A percentile compares a stretch with the other conserved stretches of the same genome.
These are phyloP conservation scores for Orthochromis malagaraziensis DNA, from an alignment of 2,113 vertebrate genomes.

Conservation along the genomic window DNA sequence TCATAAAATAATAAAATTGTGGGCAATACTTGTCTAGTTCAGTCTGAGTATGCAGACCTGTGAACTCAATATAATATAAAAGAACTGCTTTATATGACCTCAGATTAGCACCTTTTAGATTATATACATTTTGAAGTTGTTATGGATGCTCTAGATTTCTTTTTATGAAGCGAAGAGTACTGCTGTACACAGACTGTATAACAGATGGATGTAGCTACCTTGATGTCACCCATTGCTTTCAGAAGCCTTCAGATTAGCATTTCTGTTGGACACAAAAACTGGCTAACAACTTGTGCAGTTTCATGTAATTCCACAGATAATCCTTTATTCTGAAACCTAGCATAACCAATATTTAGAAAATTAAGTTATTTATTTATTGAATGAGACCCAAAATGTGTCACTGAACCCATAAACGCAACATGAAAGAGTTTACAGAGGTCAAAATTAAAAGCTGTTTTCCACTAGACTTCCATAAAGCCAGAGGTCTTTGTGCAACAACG, in stretches of 20 bases:
- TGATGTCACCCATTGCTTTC: neutral
- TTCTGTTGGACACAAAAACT: neutral
- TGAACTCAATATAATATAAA: neutral
- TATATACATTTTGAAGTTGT: neutral
- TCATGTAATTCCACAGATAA: neutral
- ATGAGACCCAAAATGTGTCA: neutral
- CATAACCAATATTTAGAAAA: neutral
- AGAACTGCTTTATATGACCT: neutral
- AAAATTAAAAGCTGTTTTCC: neutral
- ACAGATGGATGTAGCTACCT: neutral
- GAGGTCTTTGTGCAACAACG: neutral
- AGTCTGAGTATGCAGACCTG: neutral
- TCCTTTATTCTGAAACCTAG: accelerated
- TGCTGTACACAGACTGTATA: accelerated
- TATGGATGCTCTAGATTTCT: neutral
- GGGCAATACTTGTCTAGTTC: neutral
- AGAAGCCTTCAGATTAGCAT: neutral
- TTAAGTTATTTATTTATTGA: neutral
- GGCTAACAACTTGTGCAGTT: neutral
- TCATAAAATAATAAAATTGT: neutral
- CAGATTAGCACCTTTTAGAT: accelerated
- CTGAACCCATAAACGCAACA: neutral
- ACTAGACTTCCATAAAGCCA: neutral
- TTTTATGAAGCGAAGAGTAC: neutral
- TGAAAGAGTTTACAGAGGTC: neutral